Percentiles rank a stretch among this genome's conserved stretches.
These are phyloP conservation scores for Calameuta idolon DNA, from an alignment of 2,888 invertebrate species.

Conservation along the genomic window DNA sequence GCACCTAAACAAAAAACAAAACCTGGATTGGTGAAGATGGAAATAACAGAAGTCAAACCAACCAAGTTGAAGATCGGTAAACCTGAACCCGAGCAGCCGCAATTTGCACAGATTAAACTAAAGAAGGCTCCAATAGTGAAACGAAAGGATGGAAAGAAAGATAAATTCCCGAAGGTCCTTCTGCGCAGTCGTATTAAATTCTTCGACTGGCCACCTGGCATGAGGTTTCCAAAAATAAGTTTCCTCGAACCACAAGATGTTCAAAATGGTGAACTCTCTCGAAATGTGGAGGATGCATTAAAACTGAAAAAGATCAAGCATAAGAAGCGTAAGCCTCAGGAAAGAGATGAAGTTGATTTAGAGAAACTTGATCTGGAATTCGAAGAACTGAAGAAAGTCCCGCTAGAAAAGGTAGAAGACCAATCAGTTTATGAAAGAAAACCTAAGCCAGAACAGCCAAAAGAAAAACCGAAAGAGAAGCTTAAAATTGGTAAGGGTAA, in stretches of 20 bases:
- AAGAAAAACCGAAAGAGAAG: slow-evolving; percentile 42
- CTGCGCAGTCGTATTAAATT: slow-evolving; percentile 66
- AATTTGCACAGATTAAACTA: slow-evolving; percentile 48
- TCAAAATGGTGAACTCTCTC: slow-evolving; percentile 67
- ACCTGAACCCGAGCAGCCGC: slow-evolving; percentile 67
- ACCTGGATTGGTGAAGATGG: slow-evolving; percentile 69
- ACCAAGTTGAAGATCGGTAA: slow-evolving; percentile 28
- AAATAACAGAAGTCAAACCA: slow-evolving; percentile 66
- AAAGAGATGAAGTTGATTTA: slow-evolving; percentile 26
- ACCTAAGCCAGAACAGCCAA: slow-evolving; percentile 28
- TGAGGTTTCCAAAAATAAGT: slow-evolving; percentile 59
- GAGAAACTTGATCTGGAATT: slow-evolving; percentile 55
- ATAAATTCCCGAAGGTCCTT: slow-evolving; percentile 64
- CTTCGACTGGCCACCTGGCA: slow-evolving; percentile 61
- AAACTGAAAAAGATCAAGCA: slow-evolving; percentile 64
- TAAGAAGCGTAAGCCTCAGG: slow-evolving; percentile 41
- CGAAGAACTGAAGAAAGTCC: slow-evolving; percentile 60
- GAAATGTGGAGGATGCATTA: slow-evolving; percentile 68
- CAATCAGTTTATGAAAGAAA: slow-evolving; percentile 59
- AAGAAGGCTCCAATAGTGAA: slow-evolving; percentile 45
- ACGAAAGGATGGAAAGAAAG: slow-evolving; percentile 57
- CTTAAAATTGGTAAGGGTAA: slow-evolving; percentile 69
- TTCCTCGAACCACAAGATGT: slow-evolving; percentile 58
- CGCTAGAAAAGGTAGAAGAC: slow-evolving; percentile 62
- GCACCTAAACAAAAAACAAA: slow-evolving; percentile 44